phyloP scores from a whole-genome alignment of 1,140 invertebrate species.

The Physella acuta region DNA sequence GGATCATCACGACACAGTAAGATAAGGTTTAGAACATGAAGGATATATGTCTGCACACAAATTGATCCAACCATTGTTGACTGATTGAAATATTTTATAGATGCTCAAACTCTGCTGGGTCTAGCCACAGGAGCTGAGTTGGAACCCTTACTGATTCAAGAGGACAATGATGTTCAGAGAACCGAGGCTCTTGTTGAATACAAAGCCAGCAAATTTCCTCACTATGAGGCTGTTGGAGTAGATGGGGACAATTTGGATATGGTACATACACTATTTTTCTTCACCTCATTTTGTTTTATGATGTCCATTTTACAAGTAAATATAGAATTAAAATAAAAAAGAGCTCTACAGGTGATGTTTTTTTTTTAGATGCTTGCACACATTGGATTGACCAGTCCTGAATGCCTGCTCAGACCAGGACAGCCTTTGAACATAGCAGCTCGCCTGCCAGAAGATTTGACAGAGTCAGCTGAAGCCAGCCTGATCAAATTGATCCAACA shows the following conservation, averaged over 20 bases:
- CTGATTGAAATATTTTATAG: no score
- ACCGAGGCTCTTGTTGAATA: constrained; percentile 37
- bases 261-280: constrained; percentile 61
- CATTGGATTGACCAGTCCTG: constrained; percentile 87
- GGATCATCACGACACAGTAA: constrained; percentile 51
- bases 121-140: constrained; percentile 38
- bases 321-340: background rate
- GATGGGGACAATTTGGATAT: constrained; percentile 92
- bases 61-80: no score
- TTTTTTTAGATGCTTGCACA: constrained; percentile 76
- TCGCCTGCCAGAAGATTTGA: constrained; percentile 52
- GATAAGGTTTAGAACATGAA: constrained; percentile 16
- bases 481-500: constrained; percentile 52
- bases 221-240: constrained; percentile 78
- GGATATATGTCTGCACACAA: no score
- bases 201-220: constrained; percentile 72
- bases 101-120: constrained; percentile 44
- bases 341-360: background rate
- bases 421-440: constrained; percentile 56
- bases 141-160: constrained; percentile 44
- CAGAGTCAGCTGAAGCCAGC: constrained; percentile 46
- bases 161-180: constrained; percentile 32
- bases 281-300: background rate
- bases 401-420: constrained; percentile 68
- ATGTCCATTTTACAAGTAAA: background rate